Evolutionary conservation across 2,113 vertebrate species (phyloP), one percentile per base, ranked within the genome.

Genomic region (Spermophilus dauricus): DNA sequence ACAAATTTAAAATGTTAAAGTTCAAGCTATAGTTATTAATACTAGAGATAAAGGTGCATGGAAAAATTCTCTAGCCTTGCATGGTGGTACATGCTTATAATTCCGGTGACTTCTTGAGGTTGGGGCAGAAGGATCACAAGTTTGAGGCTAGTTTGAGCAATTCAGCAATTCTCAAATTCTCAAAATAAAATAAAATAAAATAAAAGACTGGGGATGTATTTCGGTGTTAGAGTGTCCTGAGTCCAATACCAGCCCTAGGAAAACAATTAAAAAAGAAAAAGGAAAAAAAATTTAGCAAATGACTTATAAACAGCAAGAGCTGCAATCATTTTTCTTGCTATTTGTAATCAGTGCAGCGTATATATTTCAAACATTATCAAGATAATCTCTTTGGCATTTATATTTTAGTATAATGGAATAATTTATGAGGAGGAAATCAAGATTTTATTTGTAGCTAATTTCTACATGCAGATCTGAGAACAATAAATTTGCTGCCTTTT

Each of bases 361-460:
- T 28, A 42, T 63, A 77, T 92, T 96, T 86, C 37, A 91, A 89
- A 86, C 14, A 73, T 26, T 87, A 22, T 69, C 4, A 67, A 61
- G 56, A 53, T 13, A 91, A 30, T 95, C 51, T 84, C 18, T n/a
- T 48, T 75, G 70, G 32, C 67, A 34, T 28, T 80, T 73, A 69
- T 63, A 86, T 63, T 93, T 90, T 70, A 39, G 16, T 63, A 95
- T 81, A 85, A 80, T 80, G 72, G 53, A 93, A 69, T 96, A 93
- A 81, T 75, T 77, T 90, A 86, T 84, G 75, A 87, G 37, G 58
- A 70, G 53, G 16, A 81, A 88, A 91, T 95, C 45, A 94, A 93
- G 51, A 77, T 69, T 95, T 93, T 93, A 91, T 16, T 32, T 67
- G n/a, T 9, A 75, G 53, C 28, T 91, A 91, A 91, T 95, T 93